A percentile compares a stretch with the other conserved stretches of the same genome.
phyloP scores from a whole-genome alignment of 2,888 invertebrate genomes.

The Lepetodrilus schrolli region DNA sequence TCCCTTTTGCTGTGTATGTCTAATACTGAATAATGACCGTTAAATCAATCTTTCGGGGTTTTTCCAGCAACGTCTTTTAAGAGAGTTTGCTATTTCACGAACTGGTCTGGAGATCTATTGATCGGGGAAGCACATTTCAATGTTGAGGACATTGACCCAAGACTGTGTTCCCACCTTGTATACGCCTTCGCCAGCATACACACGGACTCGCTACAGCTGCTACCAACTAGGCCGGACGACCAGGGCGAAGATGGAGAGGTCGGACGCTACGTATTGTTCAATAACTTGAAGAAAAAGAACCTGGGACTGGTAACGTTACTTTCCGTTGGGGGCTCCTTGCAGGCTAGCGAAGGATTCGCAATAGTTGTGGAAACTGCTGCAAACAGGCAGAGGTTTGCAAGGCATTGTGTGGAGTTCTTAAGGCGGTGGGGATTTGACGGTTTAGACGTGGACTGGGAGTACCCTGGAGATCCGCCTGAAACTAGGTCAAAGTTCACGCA shows the following conservation, averaged over 20 bases:
- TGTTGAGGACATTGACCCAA: conserved; percentile 90
- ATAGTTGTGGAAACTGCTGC: conserved; percentile 44
- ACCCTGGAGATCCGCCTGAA: conserved; percentile 52
- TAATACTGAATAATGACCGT: too few species aligned
- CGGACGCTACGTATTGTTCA: conserved; percentile 53
- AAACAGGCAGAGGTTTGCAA: conserved; percentile 53
- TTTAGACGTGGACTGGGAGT: conserved; percentile 71
- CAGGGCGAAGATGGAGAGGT: conserved; percentile 24
- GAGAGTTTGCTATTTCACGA: conserved; percentile 60
- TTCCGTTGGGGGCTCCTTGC: conserved; percentile 62
- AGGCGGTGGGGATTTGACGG: conserved; percentile 64
- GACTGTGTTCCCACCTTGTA: conserved; percentile 95
- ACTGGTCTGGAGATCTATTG: conserved; percentile 59
- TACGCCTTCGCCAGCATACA: conserved; percentile 98
- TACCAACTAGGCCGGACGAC: conserved; percentile 37
- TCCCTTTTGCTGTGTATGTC: too few species aligned
- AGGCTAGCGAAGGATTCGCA: conserved; percentile 48
- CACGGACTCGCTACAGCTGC: conserved; percentile 87
- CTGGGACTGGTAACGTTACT: conserved; percentile 60
- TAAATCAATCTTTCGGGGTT: too few species aligned
- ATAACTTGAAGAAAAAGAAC: conserved; percentile 54
- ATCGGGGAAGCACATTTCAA: conserved; percentile 48
- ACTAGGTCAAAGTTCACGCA: conserved; percentile 44
- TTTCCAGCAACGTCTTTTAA: conserved; percentile 32
- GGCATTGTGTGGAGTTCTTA: conserved; percentile 51